Evolutionary conservation across 2,888 invertebrate species (phyloP).

Genomic region (Hipparchia sbordonii): DNA sequence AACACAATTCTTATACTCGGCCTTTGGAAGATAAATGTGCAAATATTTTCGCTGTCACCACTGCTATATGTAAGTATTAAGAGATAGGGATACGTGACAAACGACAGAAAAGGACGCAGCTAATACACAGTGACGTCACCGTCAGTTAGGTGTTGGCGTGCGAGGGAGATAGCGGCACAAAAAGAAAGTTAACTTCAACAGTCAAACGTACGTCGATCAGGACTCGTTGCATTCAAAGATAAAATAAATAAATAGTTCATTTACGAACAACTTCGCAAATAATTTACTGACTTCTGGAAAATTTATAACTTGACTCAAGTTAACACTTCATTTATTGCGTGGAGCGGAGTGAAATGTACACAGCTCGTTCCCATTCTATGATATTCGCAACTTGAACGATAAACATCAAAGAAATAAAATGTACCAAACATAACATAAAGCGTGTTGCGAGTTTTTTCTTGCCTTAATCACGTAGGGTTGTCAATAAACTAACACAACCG

Average conservation of each 20-base stretch:
- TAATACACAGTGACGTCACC: no score
- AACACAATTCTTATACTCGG: no score
- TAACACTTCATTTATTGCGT: constrained; percentile 15
- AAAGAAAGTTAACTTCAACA: no score
- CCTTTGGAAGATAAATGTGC: no score
- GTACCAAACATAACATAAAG: constrained; percentile 39
- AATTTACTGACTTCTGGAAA: constrained; percentile 8
- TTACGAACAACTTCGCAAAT: not conserved
- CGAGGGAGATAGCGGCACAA: no score
- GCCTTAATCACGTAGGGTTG: constrained; percentile 29
- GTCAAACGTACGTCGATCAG: no score
- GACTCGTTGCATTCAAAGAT: not conserved
- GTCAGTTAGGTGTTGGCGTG: no score
- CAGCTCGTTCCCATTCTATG: constrained; percentile 28
- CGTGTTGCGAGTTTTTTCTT: constrained; percentile 37
- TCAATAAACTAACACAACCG: not conserved
- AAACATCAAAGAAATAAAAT: constrained; percentile 28
- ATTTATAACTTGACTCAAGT: constrained; percentile 6
- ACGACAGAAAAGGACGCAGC: no score
- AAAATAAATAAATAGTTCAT: not conserved
- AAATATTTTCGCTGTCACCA: no score
- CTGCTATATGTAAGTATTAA: no score
- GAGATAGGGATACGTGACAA: no score
- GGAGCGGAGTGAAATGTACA: constrained; percentile 21
- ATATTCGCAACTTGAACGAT: constrained; percentile 17